phyloP scores from a whole-genome alignment of 2,797 vertebrate genomes.

The Paramormyrops hopkinsi region DNA sequence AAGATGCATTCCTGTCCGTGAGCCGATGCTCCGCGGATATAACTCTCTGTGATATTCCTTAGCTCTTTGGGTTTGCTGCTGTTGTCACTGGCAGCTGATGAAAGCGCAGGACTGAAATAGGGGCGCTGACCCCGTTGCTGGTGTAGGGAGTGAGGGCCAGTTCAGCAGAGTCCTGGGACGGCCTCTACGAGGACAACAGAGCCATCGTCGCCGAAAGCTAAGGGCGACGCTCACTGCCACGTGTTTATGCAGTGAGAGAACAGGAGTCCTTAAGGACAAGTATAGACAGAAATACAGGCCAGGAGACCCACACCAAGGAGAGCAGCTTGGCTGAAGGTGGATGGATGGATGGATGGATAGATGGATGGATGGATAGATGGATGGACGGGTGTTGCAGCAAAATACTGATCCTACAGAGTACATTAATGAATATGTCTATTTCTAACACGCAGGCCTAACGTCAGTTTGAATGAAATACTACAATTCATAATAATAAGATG shows the following conservation, averaged over 20 bases:
- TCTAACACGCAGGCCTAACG: background rate
- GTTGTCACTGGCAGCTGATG: constrained; percentile 79
- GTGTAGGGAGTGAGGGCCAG: constrained; percentile 77
- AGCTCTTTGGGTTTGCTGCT: constrained; percentile 73
- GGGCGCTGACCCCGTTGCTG: constrained; percentile 75
- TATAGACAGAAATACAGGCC: background rate
- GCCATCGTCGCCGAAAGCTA: constrained; percentile 45
- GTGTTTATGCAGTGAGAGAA: background rate
- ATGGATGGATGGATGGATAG: background rate
- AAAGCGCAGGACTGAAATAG: constrained; percentile 70
- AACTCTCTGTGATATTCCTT: constrained; percentile 68
- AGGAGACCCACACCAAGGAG: background rate
- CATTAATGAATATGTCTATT: background rate
- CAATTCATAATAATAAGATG: background rate
- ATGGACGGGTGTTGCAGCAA: background rate
- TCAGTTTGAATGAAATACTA: background rate
- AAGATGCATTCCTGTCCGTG: constrained; percentile 62
- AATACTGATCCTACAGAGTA: background rate
- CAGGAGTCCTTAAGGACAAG: background rate
- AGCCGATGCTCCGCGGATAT: constrained; percentile 59
- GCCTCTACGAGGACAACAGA: constrained; percentile 26
- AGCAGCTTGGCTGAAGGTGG: background rate
- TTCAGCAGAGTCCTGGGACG: constrained; percentile 60
- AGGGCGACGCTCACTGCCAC: constrained; percentile 27
- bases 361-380: background rate